Conservation (phyloP, 2,113 vertebrate genomes). For the Gnathonemus echidnorhynchus region DNA sequence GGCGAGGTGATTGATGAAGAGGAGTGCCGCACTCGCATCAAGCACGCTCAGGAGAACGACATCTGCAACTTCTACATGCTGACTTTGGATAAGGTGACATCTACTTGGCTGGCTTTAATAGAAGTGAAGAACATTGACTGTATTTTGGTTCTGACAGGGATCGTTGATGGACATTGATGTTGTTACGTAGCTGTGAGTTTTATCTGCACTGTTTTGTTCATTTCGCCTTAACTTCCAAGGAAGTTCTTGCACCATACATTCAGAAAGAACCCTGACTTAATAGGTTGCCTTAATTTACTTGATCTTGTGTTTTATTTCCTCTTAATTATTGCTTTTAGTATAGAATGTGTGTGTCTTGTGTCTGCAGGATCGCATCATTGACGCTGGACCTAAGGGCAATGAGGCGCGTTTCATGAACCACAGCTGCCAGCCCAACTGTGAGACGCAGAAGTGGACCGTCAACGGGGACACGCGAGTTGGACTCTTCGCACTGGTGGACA, state of each 20-base stretch:
- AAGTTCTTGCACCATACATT: neutral
- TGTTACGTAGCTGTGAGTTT: neutral
- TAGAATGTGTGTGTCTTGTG: neutral
- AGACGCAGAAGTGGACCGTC: constrained; percentile 98
- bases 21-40: constrained; percentile 88
- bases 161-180: neutral
- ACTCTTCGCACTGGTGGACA: constrained; percentile 90
- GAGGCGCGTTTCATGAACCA: constrained; percentile 98
- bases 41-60: constrained; percentile 88
- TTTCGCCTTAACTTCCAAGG: neutral
- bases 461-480: constrained; percentile 94
- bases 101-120: neutral
- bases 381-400: constrained; percentile 96
- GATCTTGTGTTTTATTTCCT: neutral
- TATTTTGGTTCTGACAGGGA: neutral
- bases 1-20: constrained; percentile 99
- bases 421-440: constrained; percentile 95
- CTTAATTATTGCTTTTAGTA: neutral
- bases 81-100: constrained; percentile 87
- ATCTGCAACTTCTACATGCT: constrained; percentile 99
- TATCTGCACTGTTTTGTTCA: neutral
- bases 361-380: constrained; percentile 88
- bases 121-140: neutral
- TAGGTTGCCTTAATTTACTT: neutral
- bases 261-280: neutral